Percentiles rank a stretch among this genome's conserved stretches.
These are phyloP conservation scores for Aselliscus stoliczkanus DNA, from an alignment of 2,797 vertebrate species.

Conservation along the genomic window DNA sequence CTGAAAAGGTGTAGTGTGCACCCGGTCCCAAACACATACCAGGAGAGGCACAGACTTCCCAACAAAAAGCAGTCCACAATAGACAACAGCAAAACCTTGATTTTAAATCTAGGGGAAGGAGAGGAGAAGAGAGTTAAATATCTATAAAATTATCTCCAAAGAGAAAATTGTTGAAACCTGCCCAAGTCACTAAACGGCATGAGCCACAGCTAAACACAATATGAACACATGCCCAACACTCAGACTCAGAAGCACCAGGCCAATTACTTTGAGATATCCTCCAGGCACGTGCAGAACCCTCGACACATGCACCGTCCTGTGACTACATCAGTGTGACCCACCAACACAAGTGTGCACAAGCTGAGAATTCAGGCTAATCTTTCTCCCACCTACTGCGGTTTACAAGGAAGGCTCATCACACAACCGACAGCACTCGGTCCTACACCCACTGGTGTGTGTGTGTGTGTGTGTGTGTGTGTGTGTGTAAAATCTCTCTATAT, in stretches of 20 bases:
- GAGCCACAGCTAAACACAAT: slow-evolving; percentile 46
- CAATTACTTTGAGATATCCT: slow-evolving; percentile 69
- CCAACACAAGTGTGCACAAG: background rate
- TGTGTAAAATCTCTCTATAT: background rate
- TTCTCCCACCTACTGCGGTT: background rate
- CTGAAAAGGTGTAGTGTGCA: slow-evolving; percentile 98
- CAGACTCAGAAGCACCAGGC: slow-evolving; percentile 52
- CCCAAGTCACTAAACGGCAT: slow-evolving; percentile 61
- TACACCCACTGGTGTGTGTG: background rate
- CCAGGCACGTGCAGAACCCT: background rate
- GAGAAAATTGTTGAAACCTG: slow-evolving; percentile 69
- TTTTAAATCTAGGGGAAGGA: slow-evolving; percentile 79
- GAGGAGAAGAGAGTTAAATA: slow-evolving; percentile 76
- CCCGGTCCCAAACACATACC: slow-evolving; percentile 98
- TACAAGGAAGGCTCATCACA: background rate
- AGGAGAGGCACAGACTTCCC: slow-evolving; percentile 94
- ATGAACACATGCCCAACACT: background rate
- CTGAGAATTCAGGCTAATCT: background rate
- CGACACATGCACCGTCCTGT: background rate
- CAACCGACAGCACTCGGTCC: background rate
- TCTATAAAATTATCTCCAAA: slow-evolving; percentile 75
- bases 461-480: background rate
- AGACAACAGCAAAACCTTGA: slow-evolving; percentile 80
- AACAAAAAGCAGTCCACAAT: slow-evolving; percentile 94
- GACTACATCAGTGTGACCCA: background rate